phyloP scores from a whole-genome alignment of 2,797 vertebrate genomes.

The Schizopygopsis malacanthus region DNA sequence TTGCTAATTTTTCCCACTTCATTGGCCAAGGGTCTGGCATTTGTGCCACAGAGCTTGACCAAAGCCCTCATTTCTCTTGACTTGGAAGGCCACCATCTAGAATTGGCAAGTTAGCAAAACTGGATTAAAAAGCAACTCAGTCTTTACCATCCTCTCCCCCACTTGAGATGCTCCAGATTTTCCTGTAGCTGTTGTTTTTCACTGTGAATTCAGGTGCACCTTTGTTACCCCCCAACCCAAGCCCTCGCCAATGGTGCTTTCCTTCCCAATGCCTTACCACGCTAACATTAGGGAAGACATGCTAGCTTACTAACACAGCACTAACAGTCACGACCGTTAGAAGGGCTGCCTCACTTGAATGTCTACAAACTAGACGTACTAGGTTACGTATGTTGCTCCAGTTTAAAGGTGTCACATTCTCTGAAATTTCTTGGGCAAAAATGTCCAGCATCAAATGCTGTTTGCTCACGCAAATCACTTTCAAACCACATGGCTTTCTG shows the following conservation, averaged over 20 bases:
- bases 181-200: conserved; percentile 44
- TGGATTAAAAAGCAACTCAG: conserved; percentile 43
- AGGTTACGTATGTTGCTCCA: conserved; percentile 38
- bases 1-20: conserved; percentile 14
- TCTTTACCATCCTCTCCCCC: conserved; percentile 36
- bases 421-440: neutral
- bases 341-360: conserved; percentile 55
- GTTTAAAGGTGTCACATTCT: conserved; percentile 27
- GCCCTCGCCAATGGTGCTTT: conserved; percentile 58
- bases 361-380: conserved; percentile 40
- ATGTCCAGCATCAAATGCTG: too few relatives aligned
- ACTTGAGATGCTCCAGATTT: conserved; percentile 49
- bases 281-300: conserved; percentile 46
- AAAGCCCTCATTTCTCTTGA: neutral
- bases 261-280: conserved; percentile 59
- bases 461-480: neutral
- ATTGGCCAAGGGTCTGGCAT: neutral
- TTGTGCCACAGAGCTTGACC: neutral
- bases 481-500: neutral
- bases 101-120: conserved; percentile 26
- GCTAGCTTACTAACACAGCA: conserved; percentile 42
- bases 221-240: conserved; percentile 47
- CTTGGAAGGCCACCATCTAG: neutral
- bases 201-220: conserved; percentile 53
- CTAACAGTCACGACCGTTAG: conserved; percentile 10